A percentile compares a stretch with the other conserved stretches of the same genome.
Conservation (phyloP, 2,888 invertebrate species). For the Agapostemon virescens region DNA sequence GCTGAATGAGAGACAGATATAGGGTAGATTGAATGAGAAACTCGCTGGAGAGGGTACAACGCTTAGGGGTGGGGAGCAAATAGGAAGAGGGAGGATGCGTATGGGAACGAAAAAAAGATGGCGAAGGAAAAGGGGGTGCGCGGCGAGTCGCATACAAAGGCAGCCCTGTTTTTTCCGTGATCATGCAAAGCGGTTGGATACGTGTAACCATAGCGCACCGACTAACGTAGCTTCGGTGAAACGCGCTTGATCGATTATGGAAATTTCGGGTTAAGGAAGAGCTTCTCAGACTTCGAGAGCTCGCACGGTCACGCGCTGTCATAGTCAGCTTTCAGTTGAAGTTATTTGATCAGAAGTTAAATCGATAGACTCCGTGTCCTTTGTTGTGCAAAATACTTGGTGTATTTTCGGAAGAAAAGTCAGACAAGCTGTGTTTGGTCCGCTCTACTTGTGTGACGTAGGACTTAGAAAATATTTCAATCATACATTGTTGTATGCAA, state of each 20-base stretch:
- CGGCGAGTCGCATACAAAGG: constrained; percentile 40
- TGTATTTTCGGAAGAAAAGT: not conserved
- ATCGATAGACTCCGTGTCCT: not conserved
- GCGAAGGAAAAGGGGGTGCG: constrained; percentile 39
- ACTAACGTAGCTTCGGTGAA: constrained; percentile 34
- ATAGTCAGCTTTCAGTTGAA: constrained; percentile 25
- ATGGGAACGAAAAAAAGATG: constrained; percentile 34
- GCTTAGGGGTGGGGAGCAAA: not conserved
- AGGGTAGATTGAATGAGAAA: constrained; percentile 13
- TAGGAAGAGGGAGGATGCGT: not conserved
- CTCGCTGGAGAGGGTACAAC: not conserved
- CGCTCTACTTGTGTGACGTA: too few species aligned
- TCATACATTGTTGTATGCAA: too few species aligned
- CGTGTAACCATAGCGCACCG: constrained; percentile 43
- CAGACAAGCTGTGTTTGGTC: not conserved
- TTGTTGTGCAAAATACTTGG: not conserved
- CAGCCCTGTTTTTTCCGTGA: constrained; percentile 47
- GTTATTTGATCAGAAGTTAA: constrained; percentile 31
- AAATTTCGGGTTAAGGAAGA: constrained; percentile 46
- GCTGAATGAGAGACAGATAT: constrained; percentile 28
- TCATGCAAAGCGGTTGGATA: constrained; percentile 46
- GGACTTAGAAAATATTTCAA: not conserved
- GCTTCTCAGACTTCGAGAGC: constrained; percentile 37
- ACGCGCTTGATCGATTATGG: constrained; percentile 60
- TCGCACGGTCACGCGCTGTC: constrained; percentile 39